A percentile compares a stretch with the other conserved stretches of the same genome.
Evolutionary conservation across 2,797 vertebrate species (phyloP).

Genomic region (Sternotherus odoratus): DNA sequence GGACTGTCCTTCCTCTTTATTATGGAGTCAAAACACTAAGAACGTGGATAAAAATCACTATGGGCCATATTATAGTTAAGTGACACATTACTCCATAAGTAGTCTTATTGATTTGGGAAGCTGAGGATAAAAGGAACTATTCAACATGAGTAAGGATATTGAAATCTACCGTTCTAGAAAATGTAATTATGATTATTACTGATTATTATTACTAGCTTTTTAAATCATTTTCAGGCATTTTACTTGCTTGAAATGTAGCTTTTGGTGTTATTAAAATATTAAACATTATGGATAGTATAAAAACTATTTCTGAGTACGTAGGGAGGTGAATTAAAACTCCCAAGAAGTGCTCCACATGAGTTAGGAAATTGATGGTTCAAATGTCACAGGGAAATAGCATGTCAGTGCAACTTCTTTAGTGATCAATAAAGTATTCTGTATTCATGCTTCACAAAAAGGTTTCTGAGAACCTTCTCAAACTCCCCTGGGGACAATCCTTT

Average conservation of each 20-base stretch:
- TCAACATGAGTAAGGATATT: not conserved
- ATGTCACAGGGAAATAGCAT: conserved; percentile 78
- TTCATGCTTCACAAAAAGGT: conserved; percentile 81
- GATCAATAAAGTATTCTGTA: conserved; percentile 82
- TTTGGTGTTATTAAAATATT: not conserved
- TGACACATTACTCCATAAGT: not conserved
- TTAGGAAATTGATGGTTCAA: conserved; percentile 71
- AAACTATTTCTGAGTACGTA: not conserved
- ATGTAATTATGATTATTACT: not conserved
- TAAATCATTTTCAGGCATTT: not conserved
- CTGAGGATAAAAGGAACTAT: not conserved
- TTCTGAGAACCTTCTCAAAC: conserved; percentile 63
- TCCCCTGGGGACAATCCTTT: conserved; percentile 74
- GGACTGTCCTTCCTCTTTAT: not conserved
- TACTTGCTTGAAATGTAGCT: not conserved
- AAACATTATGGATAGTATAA: conserved; percentile 8
- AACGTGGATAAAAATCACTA: not conserved
- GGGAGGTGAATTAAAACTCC: conserved; percentile 45
- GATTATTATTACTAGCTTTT: not conserved
- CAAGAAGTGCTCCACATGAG: not conserved
- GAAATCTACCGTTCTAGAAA: not conserved
- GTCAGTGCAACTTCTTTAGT: conserved; percentile 80
- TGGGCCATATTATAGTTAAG: not conserved
- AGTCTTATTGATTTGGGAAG: not conserved
- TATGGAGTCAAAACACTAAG: not conserved